Conservation (phyloP, 2,888 invertebrate genomes). For the Parnassius smintheus region DNA sequence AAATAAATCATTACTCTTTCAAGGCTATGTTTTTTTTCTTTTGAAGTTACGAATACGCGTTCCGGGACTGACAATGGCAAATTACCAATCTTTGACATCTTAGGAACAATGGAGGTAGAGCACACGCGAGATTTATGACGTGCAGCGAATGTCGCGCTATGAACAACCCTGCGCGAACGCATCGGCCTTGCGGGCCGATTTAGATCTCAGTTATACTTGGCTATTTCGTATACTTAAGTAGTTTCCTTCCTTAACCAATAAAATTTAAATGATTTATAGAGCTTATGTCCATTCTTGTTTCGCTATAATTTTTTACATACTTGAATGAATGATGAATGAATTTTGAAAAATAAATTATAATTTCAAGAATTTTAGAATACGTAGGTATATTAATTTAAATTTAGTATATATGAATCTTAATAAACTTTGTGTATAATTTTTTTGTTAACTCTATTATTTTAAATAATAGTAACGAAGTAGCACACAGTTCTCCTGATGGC, state of each 20-base stretch:
- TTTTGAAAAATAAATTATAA: too few species aligned
- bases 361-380: too few species aligned
- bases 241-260: constrained; percentile 1
- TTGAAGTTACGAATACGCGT: constrained; percentile 26
- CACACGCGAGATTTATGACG: constrained; percentile 47
- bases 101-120: constrained; percentile 70
- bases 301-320: too few species aligned
- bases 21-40: background rate
- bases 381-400: too few species aligned
- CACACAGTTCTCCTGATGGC: too few species aligned
- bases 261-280: background rate
- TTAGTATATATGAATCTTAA: too few species aligned
- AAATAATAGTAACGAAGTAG: too few species aligned
- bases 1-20: background rate
- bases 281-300: too few species aligned
- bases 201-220: constrained; percentile 35
- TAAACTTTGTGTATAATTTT: too few species aligned
- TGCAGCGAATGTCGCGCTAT: constrained; percentile 38
- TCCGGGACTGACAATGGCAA: constrained; percentile 68
- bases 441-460: too few species aligned
- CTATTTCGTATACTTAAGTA: background rate
- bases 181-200: constrained; percentile 38
- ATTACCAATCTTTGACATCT: constrained; percentile 79
- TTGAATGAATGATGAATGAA: too few species aligned
- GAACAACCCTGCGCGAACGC: constrained; percentile 55